A percentile compares a stretch with the other conserved stretches of the same genome.
Evolutionary conservation across 2,888 invertebrate genomes (phyloP).

Genomic region (Entomobrya proxima): DNA sequence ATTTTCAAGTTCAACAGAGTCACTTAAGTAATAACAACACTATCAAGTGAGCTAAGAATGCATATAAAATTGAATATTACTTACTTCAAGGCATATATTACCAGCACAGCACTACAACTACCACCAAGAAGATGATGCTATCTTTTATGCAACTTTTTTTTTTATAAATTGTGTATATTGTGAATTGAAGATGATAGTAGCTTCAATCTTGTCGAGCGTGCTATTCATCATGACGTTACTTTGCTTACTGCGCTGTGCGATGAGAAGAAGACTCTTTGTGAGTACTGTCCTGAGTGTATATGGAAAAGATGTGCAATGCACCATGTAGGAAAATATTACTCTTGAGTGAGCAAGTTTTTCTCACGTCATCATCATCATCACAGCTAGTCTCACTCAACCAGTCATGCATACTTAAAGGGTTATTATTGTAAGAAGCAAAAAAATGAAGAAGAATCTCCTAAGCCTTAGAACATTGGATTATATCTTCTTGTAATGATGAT

Average conservation of each 20-base stretch:
- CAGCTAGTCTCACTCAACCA: conserved; percentile 26
- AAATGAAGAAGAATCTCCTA: conserved; percentile 23
- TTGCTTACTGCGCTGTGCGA: background rate
- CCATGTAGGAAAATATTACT: conserved; percentile 26
- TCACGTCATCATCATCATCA: conserved; percentile 45
- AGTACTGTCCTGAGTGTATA: too few relatives aligned
- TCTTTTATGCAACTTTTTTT: background rate
- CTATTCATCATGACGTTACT: conserved; percentile 5
- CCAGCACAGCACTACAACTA: too few relatives aligned
- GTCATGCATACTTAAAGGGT: conserved; percentile 42
- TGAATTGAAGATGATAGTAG: background rate
- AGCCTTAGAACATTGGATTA: background rate
- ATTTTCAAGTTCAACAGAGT: conserved; percentile 40
- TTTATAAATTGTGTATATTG: background rate
- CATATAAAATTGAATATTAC: conserved; percentile 35
- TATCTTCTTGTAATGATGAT: background rate
- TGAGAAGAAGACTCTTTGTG: background rate
- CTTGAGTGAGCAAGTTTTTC: conserved; percentile 42
- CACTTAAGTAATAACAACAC: conserved; percentile 25
- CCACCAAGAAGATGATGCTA: background rate
- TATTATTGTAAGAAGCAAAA: conserved; percentile 34
- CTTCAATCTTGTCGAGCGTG: background rate
- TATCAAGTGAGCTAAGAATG: conserved; percentile 21
- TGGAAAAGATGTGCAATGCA: conserved; percentile 30
- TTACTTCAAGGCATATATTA: background rate